phyloP scores from a whole-genome alignment of 2,888 invertebrate genomes.

The Oeneis ivallda region DNA sequence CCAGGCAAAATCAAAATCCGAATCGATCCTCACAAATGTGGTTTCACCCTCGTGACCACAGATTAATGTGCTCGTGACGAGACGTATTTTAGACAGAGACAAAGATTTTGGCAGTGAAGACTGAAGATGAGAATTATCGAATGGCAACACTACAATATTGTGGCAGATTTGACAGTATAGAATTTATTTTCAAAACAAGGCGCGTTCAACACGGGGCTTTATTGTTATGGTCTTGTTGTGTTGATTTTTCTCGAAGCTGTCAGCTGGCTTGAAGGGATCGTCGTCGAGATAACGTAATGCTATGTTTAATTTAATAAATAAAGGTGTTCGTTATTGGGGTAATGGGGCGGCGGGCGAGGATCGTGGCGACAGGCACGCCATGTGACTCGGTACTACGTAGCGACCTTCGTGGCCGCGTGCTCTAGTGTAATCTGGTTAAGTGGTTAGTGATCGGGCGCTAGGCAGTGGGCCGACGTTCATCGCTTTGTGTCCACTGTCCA shows the following conservation, averaged over 20 bases:
- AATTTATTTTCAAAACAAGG: conserved; percentile 41
- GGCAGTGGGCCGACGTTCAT: conserved; percentile 25
- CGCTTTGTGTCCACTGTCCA: conserved; percentile 32
- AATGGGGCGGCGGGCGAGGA: conserved; percentile 24
- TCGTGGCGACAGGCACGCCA: conserved; percentile 32
- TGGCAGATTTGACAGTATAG: not conserved
- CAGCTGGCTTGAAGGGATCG: conserved; percentile 20
- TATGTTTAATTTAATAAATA: conserved; percentile 34
- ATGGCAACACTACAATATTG: not conserved
- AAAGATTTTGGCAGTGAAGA: too few relatives aligned
- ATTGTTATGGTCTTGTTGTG: conserved; percentile 17
- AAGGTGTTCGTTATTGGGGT: conserved; percentile 13
- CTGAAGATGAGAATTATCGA: not conserved
- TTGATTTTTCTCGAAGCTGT: conserved; percentile 23
- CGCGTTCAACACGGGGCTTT: conserved; percentile 33
- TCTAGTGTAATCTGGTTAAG: conserved; percentile 48
- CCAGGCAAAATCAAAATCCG: too few relatives aligned
- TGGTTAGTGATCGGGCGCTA: conserved; percentile 40
- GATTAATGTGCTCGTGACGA: too few relatives aligned
- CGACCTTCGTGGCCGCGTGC: conserved; percentile 44
- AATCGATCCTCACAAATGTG: too few relatives aligned
- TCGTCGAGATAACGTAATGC: conserved; percentile 30
- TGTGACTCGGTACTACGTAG: conserved; percentile 39
- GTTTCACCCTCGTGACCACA: too few relatives aligned
- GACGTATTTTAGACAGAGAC: too few relatives aligned